Conservation (phyloP, 2,888 invertebrate species). For the Achlya flavicornis region DNA sequence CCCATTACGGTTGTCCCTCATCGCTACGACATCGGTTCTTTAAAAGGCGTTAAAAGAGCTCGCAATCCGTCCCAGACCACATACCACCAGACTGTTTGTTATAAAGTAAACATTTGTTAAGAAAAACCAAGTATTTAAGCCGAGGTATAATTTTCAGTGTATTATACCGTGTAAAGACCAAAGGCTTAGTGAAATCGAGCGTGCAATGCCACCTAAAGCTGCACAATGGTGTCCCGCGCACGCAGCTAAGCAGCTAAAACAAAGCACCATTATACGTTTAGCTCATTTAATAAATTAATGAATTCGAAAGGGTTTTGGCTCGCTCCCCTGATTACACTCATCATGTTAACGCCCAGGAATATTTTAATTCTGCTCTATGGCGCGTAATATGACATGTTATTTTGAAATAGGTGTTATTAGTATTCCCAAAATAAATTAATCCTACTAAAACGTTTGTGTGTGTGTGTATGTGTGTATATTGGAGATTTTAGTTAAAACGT, state of each 20-base stretch:
- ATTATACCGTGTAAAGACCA: slow-evolving; percentile 37
- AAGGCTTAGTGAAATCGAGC: slow-evolving; percentile 45
- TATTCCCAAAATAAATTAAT: no score
- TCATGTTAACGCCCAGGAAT: slow-evolving; percentile 50
- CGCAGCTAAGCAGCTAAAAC: slow-evolving; percentile 50
- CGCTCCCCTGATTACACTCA: slow-evolving; percentile 51
- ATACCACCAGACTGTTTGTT: neutral
- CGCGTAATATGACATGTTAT: neutral
- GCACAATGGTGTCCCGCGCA: slow-evolving; percentile 56
- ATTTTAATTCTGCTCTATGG: slow-evolving; percentile 40
- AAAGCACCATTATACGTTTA: slow-evolving; percentile 70
- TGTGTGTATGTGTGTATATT: no score
- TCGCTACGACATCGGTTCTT: neutral
- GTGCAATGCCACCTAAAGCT: slow-evolving; percentile 54
- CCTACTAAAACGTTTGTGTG: no score
- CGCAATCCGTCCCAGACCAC: neutral
- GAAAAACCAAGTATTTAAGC: neutral
- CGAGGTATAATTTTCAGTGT: slow-evolving; percentile 8
- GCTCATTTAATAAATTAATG: slow-evolving; percentile 74
- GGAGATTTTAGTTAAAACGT: no score
- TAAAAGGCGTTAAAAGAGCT: neutral
- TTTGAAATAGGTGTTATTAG: neutral
- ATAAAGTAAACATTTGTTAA: neutral
- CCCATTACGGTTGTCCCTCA: neutral
- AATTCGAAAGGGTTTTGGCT: slow-evolving; percentile 59